These are phyloP conservation scores for Tragelaphus scriptus DNA, from an alignment of 2,113 vertebrate species.

Conservation along the genomic window DNA sequence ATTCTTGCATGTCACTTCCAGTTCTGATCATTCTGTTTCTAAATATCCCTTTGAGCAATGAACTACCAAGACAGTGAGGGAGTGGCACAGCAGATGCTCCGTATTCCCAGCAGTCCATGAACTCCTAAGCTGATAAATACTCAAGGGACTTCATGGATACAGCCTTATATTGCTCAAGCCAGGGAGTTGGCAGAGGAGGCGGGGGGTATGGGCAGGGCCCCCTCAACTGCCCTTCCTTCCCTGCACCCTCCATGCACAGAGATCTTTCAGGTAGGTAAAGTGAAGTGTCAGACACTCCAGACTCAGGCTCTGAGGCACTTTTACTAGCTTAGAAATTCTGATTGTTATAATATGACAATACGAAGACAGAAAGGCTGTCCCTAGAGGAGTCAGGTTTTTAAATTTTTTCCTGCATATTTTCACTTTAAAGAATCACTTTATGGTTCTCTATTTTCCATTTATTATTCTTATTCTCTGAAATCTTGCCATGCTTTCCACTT, in stretches of 20 bases:
- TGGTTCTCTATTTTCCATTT: neutral
- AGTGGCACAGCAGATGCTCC: neutral
- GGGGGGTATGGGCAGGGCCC: neutral
- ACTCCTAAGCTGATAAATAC: neutral
- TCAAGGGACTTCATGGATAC: neutral
- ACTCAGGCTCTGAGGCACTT: neutral
- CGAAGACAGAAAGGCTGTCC: neutral
- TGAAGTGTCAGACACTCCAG: neutral
- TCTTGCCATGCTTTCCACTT: neutral
- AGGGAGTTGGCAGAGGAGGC: neutral
- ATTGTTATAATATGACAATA: neutral
- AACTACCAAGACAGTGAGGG: neutral
- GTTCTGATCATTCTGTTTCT: neutral
- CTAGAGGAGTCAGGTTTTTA: neutral
- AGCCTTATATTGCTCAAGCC: neutral
- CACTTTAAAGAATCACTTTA: neutral
- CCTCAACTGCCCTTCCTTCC: neutral
- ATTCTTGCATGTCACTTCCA: neutral
- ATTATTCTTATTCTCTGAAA: neutral
- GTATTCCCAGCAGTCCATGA: neutral
- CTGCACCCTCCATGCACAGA: neutral
- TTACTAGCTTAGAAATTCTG: neutral
- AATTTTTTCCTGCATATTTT: neutral
- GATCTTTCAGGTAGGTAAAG: neutral
- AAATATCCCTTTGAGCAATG: neutral